Base-by-base conservation (phyloP, 1,140 invertebrate species). In the Pseudomyrmex cubaensis region DNA sequence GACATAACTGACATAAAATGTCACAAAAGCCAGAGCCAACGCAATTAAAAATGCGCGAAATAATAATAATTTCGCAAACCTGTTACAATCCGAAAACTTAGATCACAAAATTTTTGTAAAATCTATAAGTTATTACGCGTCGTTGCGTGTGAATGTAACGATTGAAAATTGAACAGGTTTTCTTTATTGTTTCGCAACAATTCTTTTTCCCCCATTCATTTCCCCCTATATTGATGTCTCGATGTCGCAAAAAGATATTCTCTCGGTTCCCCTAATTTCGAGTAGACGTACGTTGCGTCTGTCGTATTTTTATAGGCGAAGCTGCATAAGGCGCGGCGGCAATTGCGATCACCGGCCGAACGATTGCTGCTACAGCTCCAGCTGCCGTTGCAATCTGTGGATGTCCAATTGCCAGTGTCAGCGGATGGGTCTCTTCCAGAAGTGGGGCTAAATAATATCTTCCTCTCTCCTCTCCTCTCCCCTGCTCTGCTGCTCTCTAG, bases 301-400 rank as follows among this genome's bases (percentile, higher is more conserved):
- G 50, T 13, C 10, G 7, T 97, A 97, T 96, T 95, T 97, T 96
- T 97, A 96, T 96, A 98, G 97, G 95, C 96, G 97, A 85, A 97
- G 97, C 88, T 98, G 97, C 95, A 96, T 98, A 82, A 95, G 96
- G 86, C 96, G 97, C 62, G 96, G 96, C 1, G 97, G 97, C 59
- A 97, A 97, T 92, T 98, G 98, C 93, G 97, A 98, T 94, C 97
- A 98, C 92, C 95, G 97, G 63, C 97, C 97, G 0, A 96, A 97
- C 66, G 97, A 98, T 93, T 98, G 98, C 95, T 98, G 98, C 95
- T 96, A 97, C 94, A 97, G 96, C 89, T 97, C 97, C 83, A 96
- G 97, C 25, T 98, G 98, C 94, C 95, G 97, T 56, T 98, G 98
- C 95, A 98, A 98, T 93, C 95, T 98, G 5, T 98, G 98, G 98